Evolutionary conservation across 2,888 invertebrate species (phyloP).

Genomic region (Busseola fusca): DNA sequence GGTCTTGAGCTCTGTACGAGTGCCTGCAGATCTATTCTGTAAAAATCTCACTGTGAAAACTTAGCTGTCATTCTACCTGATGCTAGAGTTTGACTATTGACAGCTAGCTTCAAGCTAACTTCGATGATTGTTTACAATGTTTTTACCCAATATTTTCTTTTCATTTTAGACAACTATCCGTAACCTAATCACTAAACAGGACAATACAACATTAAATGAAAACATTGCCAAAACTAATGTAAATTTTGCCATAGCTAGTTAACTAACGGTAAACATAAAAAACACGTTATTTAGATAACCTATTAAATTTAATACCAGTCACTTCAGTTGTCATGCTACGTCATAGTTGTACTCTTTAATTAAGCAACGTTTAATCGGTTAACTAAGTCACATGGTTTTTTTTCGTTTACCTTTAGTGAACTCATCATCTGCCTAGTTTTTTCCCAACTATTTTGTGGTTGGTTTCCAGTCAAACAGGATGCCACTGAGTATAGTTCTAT

Average conservation of each 20-base stretch:
- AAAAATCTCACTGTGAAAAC: not conserved
- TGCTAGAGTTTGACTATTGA: not conserved
- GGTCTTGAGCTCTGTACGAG: not conserved
- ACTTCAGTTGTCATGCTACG: too few species aligned
- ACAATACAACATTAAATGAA: too few species aligned
- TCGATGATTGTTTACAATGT: not conserved
- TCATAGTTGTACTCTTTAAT: too few species aligned
- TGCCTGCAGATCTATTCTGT: not conserved
- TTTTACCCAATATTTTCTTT: not conserved
- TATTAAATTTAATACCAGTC: too few species aligned
- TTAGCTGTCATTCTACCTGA: not conserved
- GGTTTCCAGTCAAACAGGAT: not conserved
- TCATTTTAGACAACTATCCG: not conserved
- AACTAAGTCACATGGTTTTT: too few species aligned
- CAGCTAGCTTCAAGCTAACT: not conserved
- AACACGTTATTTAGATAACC: too few species aligned
- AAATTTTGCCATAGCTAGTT: too few species aligned
- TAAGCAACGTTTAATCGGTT: too few species aligned
- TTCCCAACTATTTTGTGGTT: not conserved
- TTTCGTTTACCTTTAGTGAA: too few species aligned
- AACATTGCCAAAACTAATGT: too few species aligned
- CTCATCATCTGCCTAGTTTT: not conserved
- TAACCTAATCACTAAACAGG: not conserved
- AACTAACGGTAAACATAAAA: too few species aligned
- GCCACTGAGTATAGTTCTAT: not conserved